Evolutionary conservation across 2,888 invertebrate species (phyloP).

Genomic region (Epinotia nisella): DNA sequence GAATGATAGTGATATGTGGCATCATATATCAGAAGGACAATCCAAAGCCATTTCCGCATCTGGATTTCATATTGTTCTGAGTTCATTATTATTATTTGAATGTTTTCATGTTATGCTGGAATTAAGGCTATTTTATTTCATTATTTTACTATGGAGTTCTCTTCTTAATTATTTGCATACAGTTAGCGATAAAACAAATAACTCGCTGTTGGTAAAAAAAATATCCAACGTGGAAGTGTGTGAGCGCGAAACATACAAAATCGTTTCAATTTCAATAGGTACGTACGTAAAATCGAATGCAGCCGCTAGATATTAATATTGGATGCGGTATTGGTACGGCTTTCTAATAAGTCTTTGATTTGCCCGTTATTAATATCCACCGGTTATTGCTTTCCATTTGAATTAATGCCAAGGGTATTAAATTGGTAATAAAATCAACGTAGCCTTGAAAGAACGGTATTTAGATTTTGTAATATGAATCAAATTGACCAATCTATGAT

Average conservation of each 20-base stretch:
- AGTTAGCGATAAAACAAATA: too few species aligned
- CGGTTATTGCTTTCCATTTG: background rate
- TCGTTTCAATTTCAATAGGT: background rate
- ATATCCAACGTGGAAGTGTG: too few species aligned
- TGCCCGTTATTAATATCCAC: constrained; percentile 2
- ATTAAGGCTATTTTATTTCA: too few species aligned
- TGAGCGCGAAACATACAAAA: background rate
- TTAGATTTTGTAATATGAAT: background rate
- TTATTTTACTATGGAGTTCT: too few species aligned
- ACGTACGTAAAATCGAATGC: background rate
- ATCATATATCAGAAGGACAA: background rate
- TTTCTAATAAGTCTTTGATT: constrained; percentile 3
- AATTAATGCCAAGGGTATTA: constrained; percentile 1
- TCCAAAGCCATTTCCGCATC: too few species aligned
- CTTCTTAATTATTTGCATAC: too few species aligned
- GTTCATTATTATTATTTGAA: too few species aligned
- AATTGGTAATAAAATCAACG: constrained; percentile 2
- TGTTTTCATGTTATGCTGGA: too few species aligned
- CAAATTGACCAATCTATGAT: too few species aligned
- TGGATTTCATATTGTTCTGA: too few species aligned
- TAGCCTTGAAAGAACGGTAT: background rate
- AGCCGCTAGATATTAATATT: constrained; percentile 24
- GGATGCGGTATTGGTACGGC: constrained; percentile 10
- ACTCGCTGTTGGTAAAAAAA: too few species aligned
- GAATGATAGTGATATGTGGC: constrained; percentile 28